A percentile compares a stretch with the other conserved stretches of the same genome.
These are phyloP conservation scores for Gymnosoma rotundatum DNA, from an alignment of 2,888 invertebrate genomes.

Conservation along the genomic window DNA sequence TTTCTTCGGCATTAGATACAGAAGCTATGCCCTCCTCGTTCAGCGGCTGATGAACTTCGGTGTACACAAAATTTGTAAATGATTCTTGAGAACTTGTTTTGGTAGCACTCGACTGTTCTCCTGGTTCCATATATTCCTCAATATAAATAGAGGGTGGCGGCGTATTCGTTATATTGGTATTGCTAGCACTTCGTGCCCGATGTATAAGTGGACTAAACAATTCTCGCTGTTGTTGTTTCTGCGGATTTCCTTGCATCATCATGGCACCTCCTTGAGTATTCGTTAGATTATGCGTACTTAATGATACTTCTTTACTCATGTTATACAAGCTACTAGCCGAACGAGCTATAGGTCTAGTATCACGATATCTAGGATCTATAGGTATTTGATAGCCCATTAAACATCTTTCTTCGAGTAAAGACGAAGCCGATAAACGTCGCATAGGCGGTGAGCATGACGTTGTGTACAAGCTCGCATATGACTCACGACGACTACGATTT, in stretches of 20 bases:
- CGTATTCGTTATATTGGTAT: constrained; percentile 73
- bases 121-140: constrained; percentile 78
- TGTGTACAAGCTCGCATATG: constrained; percentile 74
- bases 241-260: constrained; percentile 29
- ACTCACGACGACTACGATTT: constrained; percentile 78
- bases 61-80: constrained; percentile 76
- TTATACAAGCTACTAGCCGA: constrained; percentile 79
- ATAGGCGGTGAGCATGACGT: constrained; percentile 76
- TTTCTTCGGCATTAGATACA: constrained; percentile 80
- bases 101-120: constrained; percentile 71
- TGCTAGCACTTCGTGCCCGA: constrained; percentile 72
- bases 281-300: constrained; percentile 61
- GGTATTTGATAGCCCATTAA: constrained; percentile 80
- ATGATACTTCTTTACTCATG: constrained; percentile 65
- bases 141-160: constrained; percentile 81
- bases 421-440: constrained; percentile 79
- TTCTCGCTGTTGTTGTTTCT: constrained; percentile 46
- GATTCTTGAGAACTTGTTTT: constrained; percentile 78
- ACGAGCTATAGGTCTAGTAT: constrained; percentile 80
- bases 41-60: constrained; percentile 80
- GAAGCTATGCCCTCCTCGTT: constrained; percentile 82
- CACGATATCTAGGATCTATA: constrained; percentile 82
- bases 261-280: constrained; percentile 58
- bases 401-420: constrained; percentile 80
- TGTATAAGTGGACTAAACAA: constrained; percentile 74